Conservation (phyloP, 2,888 invertebrate species). For the Diaphora mendica region DNA sequence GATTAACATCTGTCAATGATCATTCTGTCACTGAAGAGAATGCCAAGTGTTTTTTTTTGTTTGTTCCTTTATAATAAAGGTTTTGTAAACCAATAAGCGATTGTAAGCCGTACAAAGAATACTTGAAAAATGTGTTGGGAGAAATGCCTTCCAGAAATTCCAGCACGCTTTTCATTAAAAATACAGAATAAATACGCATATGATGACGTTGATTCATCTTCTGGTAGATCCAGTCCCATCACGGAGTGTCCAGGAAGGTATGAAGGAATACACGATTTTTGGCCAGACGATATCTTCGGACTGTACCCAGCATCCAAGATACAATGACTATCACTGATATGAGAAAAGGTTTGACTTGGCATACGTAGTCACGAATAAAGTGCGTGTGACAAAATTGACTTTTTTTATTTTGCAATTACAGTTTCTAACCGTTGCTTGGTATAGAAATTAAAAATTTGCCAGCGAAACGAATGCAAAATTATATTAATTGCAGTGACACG, state of each 20-base stretch:
- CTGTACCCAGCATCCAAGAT: not conserved
- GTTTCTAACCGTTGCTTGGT: slow-evolving; percentile 35
- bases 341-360: not conserved
- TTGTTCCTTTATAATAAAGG: not conserved
- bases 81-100: not conserved
- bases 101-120: not conserved
- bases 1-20: not conserved
- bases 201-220: slow-evolving; percentile 11
- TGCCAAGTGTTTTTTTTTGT: no score
- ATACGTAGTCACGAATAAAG: slow-evolving; percentile 2
- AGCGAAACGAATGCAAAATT: slow-evolving; percentile 52
- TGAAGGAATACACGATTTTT: slow-evolving; percentile 14
- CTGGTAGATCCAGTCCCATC: slow-evolving; percentile 15
- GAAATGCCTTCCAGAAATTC: slow-evolving; percentile 3
- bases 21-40: not conserved
- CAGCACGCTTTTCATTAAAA: not conserved
- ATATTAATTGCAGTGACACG: slow-evolving; percentile 53
- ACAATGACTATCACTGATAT: not conserved
- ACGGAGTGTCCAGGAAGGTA: slow-evolving; percentile 17
- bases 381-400: slow-evolving; percentile 24
- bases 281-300: slow-evolving; percentile 11
- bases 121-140: slow-evolving; percentile 17
- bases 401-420: slow-evolving; percentile 35
- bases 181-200: slow-evolving; percentile 9
- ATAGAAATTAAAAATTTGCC: slow-evolving; percentile 44